phyloP scores from a whole-genome alignment of 2,888 invertebrate genomes.

The Tenodera sinensis region DNA sequence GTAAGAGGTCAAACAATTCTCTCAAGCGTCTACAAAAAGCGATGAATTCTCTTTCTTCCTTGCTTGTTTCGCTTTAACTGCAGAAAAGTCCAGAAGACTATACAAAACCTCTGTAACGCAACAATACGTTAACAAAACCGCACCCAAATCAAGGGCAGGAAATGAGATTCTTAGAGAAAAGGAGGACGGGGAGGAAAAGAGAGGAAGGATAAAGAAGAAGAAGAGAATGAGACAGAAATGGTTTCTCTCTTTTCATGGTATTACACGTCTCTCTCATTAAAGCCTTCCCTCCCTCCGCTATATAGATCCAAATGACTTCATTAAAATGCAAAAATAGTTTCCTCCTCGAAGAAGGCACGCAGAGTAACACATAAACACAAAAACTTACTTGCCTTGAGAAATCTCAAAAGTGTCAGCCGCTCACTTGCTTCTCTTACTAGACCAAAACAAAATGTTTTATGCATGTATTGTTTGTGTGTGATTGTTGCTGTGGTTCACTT shows the following conservation, averaged over 20 bases:
- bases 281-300: constrained; percentile 6
- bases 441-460: background rate
- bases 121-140: background rate
- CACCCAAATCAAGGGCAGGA: background rate
- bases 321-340: constrained; percentile 16
- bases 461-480: background rate
- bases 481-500: background rate
- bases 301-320: constrained; percentile 10
- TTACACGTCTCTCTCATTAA: constrained; percentile 10
- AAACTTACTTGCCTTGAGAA: background rate
- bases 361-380: constrained; percentile 1
- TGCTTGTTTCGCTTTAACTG: background rate
- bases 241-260: background rate
- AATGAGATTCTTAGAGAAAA: background rate
- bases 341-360: background rate
- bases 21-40: background rate
- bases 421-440: background rate
- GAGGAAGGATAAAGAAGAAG: too few species aligned
- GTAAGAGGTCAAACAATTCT: background rate
- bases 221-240: too few species aligned
- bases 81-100: background rate
- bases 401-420: background rate
- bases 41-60: background rate
- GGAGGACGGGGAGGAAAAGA: background rate
- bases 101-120: background rate